Evolutionary conservation across 1,140 invertebrate genomes (phyloP), one percentile per base, ranked within the genome.

Genomic region (Brachionus calyciflorus): DNA sequence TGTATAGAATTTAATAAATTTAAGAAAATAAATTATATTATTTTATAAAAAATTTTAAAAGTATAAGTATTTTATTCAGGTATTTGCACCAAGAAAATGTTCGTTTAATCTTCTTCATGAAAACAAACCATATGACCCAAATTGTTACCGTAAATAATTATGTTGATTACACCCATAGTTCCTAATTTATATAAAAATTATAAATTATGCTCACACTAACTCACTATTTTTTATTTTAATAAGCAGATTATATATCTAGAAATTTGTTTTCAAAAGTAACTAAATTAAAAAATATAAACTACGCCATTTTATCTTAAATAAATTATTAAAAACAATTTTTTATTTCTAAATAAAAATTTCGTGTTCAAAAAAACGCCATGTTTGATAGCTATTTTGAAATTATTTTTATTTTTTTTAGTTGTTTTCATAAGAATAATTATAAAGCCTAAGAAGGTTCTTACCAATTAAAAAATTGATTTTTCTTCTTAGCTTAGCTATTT

Each of bases 391-490:
- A 30, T n/a, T n/a, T n/a, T n/a, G n/a, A 28, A 30, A 57, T 28
- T 12, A 28, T 37, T 37, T 37, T 9, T 37, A 37, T 37, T n/a
- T n/a, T n/a, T n/a, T n/a, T n/a, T n/a, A n/a, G n/a, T n/a, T n/a
- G n/a, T n/a, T n/a, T n/a, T n/a, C n/a, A n/a, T n/a, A 53, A 21
- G 33, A 60, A 60, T 33, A 60, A 37, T 40, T 33, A 40, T 60
- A 60, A 40, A 17, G n/a, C 30, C 19, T 12, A 40, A 60, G 30
- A 24, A 12, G 17, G 21, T 49, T 17, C n/a, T 60, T 60, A 33
- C 55, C 55, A 60, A 60, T 60, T 60, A 60, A 60, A 60, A 60
- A 60, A 60, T 60, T 60, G 55, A 60, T 60, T 60, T 53, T 57
- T 60, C 6, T 33, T 21, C 26, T n/a, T 44, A n/a, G n/a, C n/a